Conservation (phyloP, 2,113 vertebrate genomes). For the Pseudorasbora parva region DNA sequence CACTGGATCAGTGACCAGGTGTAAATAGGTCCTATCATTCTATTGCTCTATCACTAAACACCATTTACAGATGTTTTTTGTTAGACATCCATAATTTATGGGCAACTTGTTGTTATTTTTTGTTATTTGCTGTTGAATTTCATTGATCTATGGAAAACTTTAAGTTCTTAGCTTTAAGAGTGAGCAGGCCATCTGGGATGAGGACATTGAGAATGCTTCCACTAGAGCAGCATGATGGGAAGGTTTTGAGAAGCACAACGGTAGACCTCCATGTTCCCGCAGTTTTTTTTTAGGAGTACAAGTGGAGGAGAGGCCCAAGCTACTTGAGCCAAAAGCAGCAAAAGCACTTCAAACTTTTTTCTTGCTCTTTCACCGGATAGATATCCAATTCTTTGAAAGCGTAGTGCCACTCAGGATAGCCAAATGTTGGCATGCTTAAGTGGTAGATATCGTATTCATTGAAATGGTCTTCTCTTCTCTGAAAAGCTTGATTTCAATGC, state of each 20-base stretch:
- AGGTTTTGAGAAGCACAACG: neutral
- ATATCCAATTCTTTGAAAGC: neutral
- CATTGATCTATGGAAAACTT: neutral
- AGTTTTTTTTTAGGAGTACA: constrained; percentile 11
- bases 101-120: neutral
- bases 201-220: constrained; percentile 1
- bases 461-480: neutral
- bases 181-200: neutral
- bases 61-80: neutral
- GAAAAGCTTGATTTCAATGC: neutral
- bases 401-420: neutral
- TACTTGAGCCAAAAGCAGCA: constrained; percentile 18
- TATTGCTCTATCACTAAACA: neutral
- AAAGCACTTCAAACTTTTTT: constrained; percentile 8
- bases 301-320: constrained; percentile 23
- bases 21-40: too few relatives aligned
- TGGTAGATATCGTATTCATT: neutral
- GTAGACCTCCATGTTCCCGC: neutral
- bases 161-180: neutral
- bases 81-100: neutral
- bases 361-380: neutral
- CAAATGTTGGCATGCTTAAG: constrained; percentile 13
- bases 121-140: neutral
- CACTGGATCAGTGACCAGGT: too few relatives aligned
- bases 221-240: neutral